These are phyloP conservation scores for Botia almorhae DNA, from an alignment of 2,797 vertebrate species.

Conservation along the genomic window DNA sequence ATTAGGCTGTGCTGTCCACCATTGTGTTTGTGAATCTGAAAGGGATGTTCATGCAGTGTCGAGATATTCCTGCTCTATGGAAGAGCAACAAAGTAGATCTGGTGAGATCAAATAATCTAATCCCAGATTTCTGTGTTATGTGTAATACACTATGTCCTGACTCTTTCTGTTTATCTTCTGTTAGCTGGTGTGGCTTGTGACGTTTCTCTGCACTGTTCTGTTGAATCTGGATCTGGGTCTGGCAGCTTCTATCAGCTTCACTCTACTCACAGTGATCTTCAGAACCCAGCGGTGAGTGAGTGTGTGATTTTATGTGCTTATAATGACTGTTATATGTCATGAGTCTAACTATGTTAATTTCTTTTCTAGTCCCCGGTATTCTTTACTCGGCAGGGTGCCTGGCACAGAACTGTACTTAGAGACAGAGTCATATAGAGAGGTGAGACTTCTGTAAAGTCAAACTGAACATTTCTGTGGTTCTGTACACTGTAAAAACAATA, in stretches of 20 bases:
- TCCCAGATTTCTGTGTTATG: not conserved
- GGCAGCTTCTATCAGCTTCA: slow-evolving; percentile 82
- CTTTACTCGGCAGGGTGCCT: slow-evolving; percentile 72
- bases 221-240: slow-evolving; percentile 91
- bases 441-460: slow-evolving; percentile 52
- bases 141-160: not conserved
- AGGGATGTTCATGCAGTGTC: slow-evolving; percentile 90
- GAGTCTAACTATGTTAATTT: not conserved
- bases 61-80: slow-evolving; percentile 84
- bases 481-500: not conserved
- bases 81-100: slow-evolving; percentile 84
- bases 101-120: slow-evolving; percentile 72
- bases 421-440: slow-evolving; percentile 72
- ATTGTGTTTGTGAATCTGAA: slow-evolving; percentile 91
- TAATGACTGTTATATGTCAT: not conserved
- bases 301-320: slow-evolving; percentile 2
- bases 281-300: slow-evolving; percentile 78
- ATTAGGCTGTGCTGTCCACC: slow-evolving; percentile 87
- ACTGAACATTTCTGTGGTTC: not conserved
- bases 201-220: slow-evolving; percentile 83
- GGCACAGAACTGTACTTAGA: slow-evolving; percentile 78
- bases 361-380: slow-evolving; percentile 72
- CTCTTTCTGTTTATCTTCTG: not conserved
- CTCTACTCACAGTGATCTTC: slow-evolving; percentile 87
- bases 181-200: slow-evolving; percentile 91